Evolutionary conservation across 2,113 vertebrate genomes (phyloP).

Genomic region (Toxostoma redivivum): DNA sequence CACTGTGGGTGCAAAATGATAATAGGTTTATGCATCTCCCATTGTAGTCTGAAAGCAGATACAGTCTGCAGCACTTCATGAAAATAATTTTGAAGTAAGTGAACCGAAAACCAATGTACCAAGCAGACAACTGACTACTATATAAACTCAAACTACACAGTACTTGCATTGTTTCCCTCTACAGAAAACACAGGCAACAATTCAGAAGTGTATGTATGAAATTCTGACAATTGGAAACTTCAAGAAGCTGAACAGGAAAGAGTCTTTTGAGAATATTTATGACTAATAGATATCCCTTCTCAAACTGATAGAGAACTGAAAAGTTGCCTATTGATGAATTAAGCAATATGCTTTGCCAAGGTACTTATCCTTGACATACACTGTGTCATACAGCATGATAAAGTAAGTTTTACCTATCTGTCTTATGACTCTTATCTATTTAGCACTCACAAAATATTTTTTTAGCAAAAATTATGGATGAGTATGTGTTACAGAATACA

Average conservation of each 20-base stretch:
- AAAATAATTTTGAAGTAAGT: not conserved
- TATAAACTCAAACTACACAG: not conserved
- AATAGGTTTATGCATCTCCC: not conserved
- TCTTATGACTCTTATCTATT: not conserved
- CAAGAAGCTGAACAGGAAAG: not conserved
- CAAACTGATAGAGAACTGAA: not conserved
- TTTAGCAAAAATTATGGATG: not conserved
- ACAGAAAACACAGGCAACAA: not conserved
- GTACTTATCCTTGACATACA: not conserved
- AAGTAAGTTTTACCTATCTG: not conserved
- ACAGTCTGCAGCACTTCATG: not conserved
- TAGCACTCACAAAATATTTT: not conserved
- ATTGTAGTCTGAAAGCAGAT: not conserved
- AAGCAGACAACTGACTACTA: not conserved
- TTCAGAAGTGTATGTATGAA: not conserved
- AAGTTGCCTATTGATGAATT: not conserved
- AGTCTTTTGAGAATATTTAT: not conserved
- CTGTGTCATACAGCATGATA: not conserved
- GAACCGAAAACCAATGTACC: not conserved
- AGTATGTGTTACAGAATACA: not conserved
- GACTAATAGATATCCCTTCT: not conserved
- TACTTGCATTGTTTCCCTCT: not conserved
- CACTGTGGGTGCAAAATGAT: not conserved
- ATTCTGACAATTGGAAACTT: not conserved
- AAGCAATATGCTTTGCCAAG: not conserved